Percentiles rank a stretch among this genome's conserved stretches.
Evolutionary conservation across 1,140 invertebrate species (phyloP).

Genomic region (Neelides sp.): DNA sequence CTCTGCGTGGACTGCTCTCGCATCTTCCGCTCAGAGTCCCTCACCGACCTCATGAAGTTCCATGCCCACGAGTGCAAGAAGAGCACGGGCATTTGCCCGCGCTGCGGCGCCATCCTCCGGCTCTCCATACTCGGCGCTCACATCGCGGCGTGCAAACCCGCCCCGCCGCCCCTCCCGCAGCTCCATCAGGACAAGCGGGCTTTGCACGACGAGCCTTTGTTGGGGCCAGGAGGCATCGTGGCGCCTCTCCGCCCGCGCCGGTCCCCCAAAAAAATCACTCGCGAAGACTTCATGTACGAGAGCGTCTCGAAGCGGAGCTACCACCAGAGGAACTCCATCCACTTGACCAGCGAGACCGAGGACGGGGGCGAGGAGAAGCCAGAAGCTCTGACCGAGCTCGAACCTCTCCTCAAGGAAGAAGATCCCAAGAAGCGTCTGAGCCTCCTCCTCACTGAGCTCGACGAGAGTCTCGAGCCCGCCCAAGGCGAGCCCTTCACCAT

Average conservation of each 20-base stretch:
- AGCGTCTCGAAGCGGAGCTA: neutral
- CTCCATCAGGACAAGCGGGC: too few species aligned
- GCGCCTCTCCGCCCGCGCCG: slow-evolving; percentile 2
- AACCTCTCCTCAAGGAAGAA: slow-evolving; percentile 21
- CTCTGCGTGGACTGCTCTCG: slow-evolving; percentile 22
- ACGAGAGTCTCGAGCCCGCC: slow-evolving; percentile 4
- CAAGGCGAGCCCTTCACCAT: too few species aligned
- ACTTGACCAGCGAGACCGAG: neutral
- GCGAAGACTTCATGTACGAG: slow-evolving; percentile 16
- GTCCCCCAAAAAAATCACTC: slow-evolving; percentile 8
- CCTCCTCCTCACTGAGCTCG: slow-evolving; percentile 18
- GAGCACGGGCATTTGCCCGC: slow-evolving; percentile 14
- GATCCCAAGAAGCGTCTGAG: slow-evolving; percentile 14
- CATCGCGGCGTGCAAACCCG: slow-evolving; percentile 3
- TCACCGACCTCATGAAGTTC: neutral
- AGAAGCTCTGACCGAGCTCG: slow-evolving; percentile 10
- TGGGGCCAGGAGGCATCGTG: too few species aligned
- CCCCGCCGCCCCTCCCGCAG: neutral
- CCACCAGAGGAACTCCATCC: neutral
- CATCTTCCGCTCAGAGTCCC: slow-evolving; percentile 8
- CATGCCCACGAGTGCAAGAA: slow-evolving; percentile 16
- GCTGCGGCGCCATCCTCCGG: slow-evolving; percentile 10
- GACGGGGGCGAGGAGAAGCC: too few species aligned
- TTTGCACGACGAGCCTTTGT: too few species aligned
- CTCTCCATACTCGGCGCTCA: slow-evolving; percentile 13